Base-by-base conservation (phyloP, 2,113 vertebrate genomes). In the Tenrec ecaudatus region DNA sequence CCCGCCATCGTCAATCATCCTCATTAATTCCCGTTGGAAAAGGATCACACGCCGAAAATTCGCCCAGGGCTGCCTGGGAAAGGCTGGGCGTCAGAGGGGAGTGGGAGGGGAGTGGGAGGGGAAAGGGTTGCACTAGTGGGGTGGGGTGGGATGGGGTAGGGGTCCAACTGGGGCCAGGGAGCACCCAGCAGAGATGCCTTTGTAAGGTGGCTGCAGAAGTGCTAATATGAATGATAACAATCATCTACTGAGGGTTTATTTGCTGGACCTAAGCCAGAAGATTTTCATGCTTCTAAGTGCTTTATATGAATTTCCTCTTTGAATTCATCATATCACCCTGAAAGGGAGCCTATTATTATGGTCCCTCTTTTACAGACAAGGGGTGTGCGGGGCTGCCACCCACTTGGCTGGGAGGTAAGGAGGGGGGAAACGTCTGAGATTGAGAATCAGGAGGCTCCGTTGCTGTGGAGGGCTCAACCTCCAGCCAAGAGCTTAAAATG, bases 1-100 rank as follows among this genome's bases (percentile, higher is more conserved):
- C 29, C 75, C 64, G n/a, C 19, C 0, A 29, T 27, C 11, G 3
- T 82, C 82, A 62, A 11, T 57, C 79, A 40, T 15, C 47, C 66
- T 80, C 33, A n/a, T 57, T 77, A 43, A 85, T 83, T 88, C 58
- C 77, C 2, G 0, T 6, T 76, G 64, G 88, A 78, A 94, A 91
- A 85, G 25, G 78, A 43, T 47, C 86, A 14, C 47, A 47, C 58
- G 3, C 17, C 60, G 71, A 77, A 88, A 86, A 62, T 88, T 95
- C 83, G n/a, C 73, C 80, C 58, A 2, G 40, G 47, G 68, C 62
- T 43, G 82, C 62, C 62, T 69, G 64, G n/a, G 40, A 83, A 57
- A 73, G 60, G 19, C 84, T 53, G 71, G 88, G 31, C 36, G 53
- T 38, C n/a, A 25, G 43, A n/a, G 17, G 78, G 38, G 36, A 25